Base-by-base conservation (phyloP, 2,888 invertebrate genomes). In the Drosophila birchii region DNA sequence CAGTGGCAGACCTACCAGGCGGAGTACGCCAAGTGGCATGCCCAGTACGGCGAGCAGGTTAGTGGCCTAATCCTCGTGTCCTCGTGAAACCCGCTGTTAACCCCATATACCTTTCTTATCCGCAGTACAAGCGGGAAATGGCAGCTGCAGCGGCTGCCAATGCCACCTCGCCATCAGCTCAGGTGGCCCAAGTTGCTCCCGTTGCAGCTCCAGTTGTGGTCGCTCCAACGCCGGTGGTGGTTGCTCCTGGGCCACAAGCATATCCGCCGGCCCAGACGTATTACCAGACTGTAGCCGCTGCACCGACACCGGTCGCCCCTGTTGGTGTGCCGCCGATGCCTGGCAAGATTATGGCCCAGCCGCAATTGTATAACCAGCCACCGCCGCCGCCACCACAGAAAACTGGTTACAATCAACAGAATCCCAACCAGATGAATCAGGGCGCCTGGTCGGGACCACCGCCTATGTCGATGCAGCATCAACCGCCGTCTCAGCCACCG, bases 1-100 rank as follows among this genome's bases (percentile, higher is more conserved):
- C 92, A 93, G 78, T 93, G 92, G 92, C 92, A 92, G 73, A 90
- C 90, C 2, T 92, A 93, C 78, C 92, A 92, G 34, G 90, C 91
- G 38, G 92, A 93, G 63, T 92, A 92, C 61, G 92, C 92, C 9
- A 92, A 91, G 55, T 93, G 92, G 92, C 92, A 92, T 80, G 92
- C 92, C 3, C 92, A 92, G 69, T 93, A 92, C 73, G 92, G 92
- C 9, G 92, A 93, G 67, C 92, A 92, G 88, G 92, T 92, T 66
- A 54, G 73, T 59, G 8, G 2, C 14, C 11, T 1, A 3, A 1
- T 9, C 8, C 11, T 11, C 11, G 26, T 34, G 12, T 29, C 5
- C n/a, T 2, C 2, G 9, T 34, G 11, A 9, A 16, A 34, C 18
- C 8, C 3, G 5, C 14, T 8, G 8, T 9, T 11, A 38, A 51